A percentile compares a stretch with the other conserved stretches of the same genome.
Conservation (phyloP, 2,113 vertebrate genomes). For the Montifringilla adamsi region DNA sequence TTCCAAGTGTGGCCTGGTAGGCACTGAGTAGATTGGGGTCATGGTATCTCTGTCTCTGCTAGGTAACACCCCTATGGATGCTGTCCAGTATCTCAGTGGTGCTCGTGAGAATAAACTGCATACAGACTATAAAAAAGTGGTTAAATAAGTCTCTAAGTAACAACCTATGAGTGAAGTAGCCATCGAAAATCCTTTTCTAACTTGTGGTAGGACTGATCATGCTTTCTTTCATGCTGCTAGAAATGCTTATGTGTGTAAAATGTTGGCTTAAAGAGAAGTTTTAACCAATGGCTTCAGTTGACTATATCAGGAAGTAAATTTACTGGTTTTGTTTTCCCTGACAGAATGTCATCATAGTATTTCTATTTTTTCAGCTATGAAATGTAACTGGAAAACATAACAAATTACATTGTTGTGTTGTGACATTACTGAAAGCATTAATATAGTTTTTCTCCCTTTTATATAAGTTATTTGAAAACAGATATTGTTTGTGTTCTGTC, state of each 20-base stretch:
- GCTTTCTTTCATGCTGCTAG: neutral
- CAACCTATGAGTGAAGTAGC: neutral
- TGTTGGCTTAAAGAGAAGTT: neutral
- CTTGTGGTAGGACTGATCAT: neutral
- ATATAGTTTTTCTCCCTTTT: neutral
- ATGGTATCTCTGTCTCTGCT: neutral
- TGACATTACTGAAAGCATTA: neutral
- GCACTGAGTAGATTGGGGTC: neutral
- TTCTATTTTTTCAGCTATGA: neutral
- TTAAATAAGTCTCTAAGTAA: neutral
- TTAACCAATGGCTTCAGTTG: neutral
- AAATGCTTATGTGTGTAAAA: neutral
- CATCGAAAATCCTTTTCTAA: neutral
- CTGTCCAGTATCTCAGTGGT: neutral
- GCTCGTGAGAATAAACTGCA: neutral
- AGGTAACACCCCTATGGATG: fast-evolving
- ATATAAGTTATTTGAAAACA: neutral
- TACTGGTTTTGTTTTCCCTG: neutral
- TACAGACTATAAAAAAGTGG: neutral
- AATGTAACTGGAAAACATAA: neutral
- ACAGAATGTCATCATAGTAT: neutral
- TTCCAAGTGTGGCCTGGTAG: neutral
- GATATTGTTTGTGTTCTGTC: neutral
- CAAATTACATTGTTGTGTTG: neutral
- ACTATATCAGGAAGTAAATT: neutral